phyloP scores from a whole-genome alignment of 2,888 invertebrate species.

The Gasteruption jaculator region DNA sequence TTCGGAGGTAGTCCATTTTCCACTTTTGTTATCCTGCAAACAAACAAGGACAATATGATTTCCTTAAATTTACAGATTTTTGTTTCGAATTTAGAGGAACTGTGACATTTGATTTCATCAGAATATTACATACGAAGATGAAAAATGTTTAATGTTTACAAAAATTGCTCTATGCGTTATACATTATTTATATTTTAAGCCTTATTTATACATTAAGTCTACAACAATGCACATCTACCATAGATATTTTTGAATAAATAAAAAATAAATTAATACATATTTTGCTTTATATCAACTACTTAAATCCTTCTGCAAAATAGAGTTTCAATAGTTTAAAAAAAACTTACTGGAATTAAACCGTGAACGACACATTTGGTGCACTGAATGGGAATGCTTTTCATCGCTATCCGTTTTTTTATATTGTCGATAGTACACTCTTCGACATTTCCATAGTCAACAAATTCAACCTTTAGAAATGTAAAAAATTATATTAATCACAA shows the following conservation, averaged over 20 bases:
- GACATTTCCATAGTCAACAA: slow-evolving; percentile 80
- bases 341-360: slow-evolving; percentile 54
- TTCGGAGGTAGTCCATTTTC: slow-evolving; percentile 54
- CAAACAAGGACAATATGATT: too few relatives aligned
- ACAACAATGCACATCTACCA: too few relatives aligned
- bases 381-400: slow-evolving; percentile 65
- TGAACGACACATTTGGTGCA: slow-evolving; percentile 60
- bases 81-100: slow-evolving; percentile 3
- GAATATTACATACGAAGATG: too few relatives aligned
- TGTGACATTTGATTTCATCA: too few relatives aligned
- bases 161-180: too few relatives aligned
- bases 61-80: neutral
- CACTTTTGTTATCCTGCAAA: slow-evolving; percentile 23
- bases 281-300: too few relatives aligned
- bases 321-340: slow-evolving; percentile 1
- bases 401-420: slow-evolving; percentile 61
- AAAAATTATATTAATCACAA: neutral
- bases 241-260: too few relatives aligned
- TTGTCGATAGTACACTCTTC: slow-evolving; percentile 60
- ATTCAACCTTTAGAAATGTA: slow-evolving; percentile 54
- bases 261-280: too few relatives aligned
- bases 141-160: too few relatives aligned
- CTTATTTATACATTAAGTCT: too few relatives aligned
- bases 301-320: too few relatives aligned
- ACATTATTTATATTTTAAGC: too few relatives aligned